Evolutionary conservation across 2,113 vertebrate genomes (phyloP), one percentile per base, ranked within the genome.

Genomic region (Petaurus breviceps): DNA sequence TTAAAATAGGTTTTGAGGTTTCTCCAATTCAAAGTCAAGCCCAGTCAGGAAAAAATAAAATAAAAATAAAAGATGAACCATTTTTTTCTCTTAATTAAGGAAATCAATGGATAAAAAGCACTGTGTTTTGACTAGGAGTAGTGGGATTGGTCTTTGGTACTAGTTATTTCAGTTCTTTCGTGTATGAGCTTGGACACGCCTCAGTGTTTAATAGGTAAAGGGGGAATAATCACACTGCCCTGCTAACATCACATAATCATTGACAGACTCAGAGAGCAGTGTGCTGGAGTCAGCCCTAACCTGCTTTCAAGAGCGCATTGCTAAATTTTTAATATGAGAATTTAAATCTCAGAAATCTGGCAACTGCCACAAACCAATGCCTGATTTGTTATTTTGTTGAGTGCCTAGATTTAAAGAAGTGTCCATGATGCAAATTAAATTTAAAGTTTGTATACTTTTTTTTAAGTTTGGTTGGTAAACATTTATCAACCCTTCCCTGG

Each of bases 1-100:
- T 52, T 91, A 25, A 95, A 96, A 97, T 94, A 53, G 51, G 7
- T 24, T 96, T 97, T 94, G 57, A 68, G 89, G 2, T 23, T 92
- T 95, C 31, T 95, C 95, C 93, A 68, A 25, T 95, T 96, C 94
- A 68, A 25, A 37, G 61, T 61, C 37, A 90, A 92, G 25, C 23
- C 51, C 24, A 77, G 6, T 92, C 37, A 50, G 19, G 5, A 22
- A n/a, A 3, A 16, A 2, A 1, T 53, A 22, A 11, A 0, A 7
- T 46, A 28, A 0, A 7, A 84, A 84, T 28, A 50, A 95, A 54
- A 90, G n/a, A 16, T 84, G 11, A 0, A 90, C 22, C 14, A 47
- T 93, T 54, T 1, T 19, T 46, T 52, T n/a, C 50, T 89, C 89
- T 68, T 53, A 46, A 93, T 50, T 93, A 89, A 55, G 50, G 92